Conservation (phyloP, 2,888 invertebrate species). For the Oasisia sp. region DNA sequence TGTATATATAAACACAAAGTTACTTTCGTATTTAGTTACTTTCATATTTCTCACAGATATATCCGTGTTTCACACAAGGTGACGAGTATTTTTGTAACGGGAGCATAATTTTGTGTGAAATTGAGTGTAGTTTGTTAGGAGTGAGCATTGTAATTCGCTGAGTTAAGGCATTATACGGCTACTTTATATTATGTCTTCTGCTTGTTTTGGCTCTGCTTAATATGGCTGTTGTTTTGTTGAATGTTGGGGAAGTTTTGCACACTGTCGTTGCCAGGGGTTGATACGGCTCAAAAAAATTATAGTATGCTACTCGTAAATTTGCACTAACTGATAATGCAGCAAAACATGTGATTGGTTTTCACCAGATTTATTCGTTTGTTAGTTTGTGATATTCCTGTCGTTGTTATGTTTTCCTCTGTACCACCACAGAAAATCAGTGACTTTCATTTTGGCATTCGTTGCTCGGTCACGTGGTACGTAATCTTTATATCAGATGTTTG, state of each 20-base stretch:
- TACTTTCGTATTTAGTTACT: not conserved
- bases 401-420: not conserved
- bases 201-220: not conserved
- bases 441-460: not conserved
- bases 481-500: not conserved
- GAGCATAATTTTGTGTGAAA: slow-evolving; percentile 8
- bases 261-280: not conserved
- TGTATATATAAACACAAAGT: not conserved
- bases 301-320: not conserved
- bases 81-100: not conserved
- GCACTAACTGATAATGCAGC: not conserved
- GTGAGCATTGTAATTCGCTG: not conserved
- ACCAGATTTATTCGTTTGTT: not conserved
- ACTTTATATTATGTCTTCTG: not conserved
- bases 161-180: not conserved
- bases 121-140: not conserved
- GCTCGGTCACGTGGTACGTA: not conserved
- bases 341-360: not conserved
- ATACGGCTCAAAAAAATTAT: not conserved
- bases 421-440: not conserved
- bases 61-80: not conserved
- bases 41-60: not conserved
- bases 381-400: not conserved
- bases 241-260: not conserved
- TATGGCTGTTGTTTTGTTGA: not conserved